Evolutionary conservation across 2,797 vertebrate genomes (phyloP), one percentile per base, ranked within the genome.

Genomic region (Etheostoma nigrum): DNA sequence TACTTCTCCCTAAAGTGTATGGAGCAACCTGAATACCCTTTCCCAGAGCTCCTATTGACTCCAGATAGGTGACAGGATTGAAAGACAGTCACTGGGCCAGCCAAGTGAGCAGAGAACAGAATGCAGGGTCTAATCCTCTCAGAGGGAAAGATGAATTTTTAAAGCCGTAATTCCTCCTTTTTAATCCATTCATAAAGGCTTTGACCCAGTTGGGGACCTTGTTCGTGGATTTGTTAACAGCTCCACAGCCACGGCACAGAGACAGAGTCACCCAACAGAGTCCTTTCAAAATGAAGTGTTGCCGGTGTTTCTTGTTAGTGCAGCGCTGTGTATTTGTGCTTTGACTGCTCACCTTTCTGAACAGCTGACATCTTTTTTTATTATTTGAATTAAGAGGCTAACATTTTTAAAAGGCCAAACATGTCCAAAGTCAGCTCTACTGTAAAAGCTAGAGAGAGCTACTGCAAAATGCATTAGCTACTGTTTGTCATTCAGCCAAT

Each of bases 91-190:
- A 53, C 57, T 63, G 72, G 74, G 70, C 71, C 79, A 78, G 73
- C 73, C 72, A 53, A 72, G 76, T 72, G 9, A 79, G 47, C 66
- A 53, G 63, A 42, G 79, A 73, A 78, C 84, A 83, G 76, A 87
- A 77, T 79, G 78, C 67, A 72, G 49, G 47, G 59, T 88, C 80
- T 93, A 92, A 94, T 94, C 93, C 89, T 84, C 78, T 91, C 74
- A 90, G 90, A 90, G 70, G 44, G 70, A 86, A 85, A 92, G 88
- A 91, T 82, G 55, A 91, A 83, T 78, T 86, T 93, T 90, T 86
- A 90, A 79, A 90, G 66, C 88, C 79, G 82, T 90, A 88, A 93
- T 93, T 94, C 91, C 82, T 80, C 67, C 73, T 67, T 88, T 88
- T 91, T 89, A 92, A 94, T 94, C 91, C 85, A 76, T 90, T 88